Evolutionary conservation across 2,113 vertebrate genomes (phyloP).

Genomic region (Oostethus manadensis): DNA sequence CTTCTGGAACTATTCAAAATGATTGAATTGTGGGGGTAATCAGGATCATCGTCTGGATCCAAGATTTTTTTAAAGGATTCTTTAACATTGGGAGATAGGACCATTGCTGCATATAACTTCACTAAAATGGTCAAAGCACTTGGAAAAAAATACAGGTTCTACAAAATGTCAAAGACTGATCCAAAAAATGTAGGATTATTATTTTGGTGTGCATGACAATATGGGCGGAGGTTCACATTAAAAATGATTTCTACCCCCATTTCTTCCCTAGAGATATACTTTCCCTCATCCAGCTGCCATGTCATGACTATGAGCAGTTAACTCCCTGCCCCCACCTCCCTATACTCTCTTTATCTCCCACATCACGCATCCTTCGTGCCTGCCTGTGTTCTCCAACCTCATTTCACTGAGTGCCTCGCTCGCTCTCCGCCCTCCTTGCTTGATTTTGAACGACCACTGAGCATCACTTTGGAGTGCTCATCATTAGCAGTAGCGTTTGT

Average conservation of each 20-base stretch:
- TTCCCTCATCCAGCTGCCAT: constrained; percentile 17
- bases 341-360: constrained; percentile 1
- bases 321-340: neutral
- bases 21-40: too few relatives aligned
- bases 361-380: constrained; percentile 1
- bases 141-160: too few relatives aligned
- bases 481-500: constrained; percentile 4
- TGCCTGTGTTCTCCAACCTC: neutral
- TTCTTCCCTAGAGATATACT: neutral
- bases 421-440: neutral
- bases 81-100: too few relatives aligned
- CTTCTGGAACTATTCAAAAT: too few relatives aligned
- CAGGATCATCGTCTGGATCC: too few relatives aligned
- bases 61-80: too few relatives aligned
- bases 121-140: too few relatives aligned
- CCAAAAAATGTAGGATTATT: too few relatives aligned
- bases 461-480: constrained; percentile 2
- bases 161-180: too few relatives aligned
- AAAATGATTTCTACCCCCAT: neutral
- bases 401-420: constrained; percentile 15
- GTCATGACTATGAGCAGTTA: neutral
- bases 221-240: too few relatives aligned
- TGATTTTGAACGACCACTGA: constrained; percentile 26
- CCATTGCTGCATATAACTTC: too few relatives aligned
- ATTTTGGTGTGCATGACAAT: too few relatives aligned